Conservation (phyloP, 2,113 vertebrate species). For the Sardina pilchardus region DNA sequence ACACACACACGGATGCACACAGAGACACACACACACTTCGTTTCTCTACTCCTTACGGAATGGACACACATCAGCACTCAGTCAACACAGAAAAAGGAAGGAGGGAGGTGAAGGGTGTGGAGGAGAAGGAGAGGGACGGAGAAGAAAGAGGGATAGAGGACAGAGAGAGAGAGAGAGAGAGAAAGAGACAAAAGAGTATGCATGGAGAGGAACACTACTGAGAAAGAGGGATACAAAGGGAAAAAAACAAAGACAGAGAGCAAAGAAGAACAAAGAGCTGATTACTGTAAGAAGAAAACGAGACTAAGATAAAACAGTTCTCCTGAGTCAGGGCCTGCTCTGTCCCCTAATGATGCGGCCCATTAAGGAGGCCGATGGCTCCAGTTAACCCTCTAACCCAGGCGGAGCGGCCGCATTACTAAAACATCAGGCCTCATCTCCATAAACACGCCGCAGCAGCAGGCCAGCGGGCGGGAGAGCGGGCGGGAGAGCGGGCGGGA, state of each 20-base stretch:
- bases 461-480: background rate
- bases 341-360: conserved; percentile 41
- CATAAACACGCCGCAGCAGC: background rate
- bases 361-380: conserved; percentile 27
- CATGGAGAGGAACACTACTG: conserved; percentile 14
- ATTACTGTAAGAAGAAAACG: background rate
- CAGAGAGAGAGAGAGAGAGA: background rate
- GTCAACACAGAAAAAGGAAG: conserved; percentile 27
- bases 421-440: conserved; percentile 34
- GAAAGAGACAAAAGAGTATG: background rate
- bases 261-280: background rate
- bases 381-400: conserved; percentile 37
- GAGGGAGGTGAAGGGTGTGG: background rate
- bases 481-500: background rate
- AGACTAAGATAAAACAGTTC: conserved; percentile 17
- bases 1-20: background rate
- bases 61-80: conserved; percentile 8
- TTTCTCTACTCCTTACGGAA: conserved; percentile 11
- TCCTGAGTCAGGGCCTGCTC: conserved; percentile 41
- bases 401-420: conserved; percentile 27
- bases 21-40: background rate
- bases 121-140: background rate
- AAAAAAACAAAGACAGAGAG: too few species aligned
- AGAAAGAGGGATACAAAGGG: conserved; percentile 1
- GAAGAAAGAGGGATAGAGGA: too few species aligned